Base-by-base conservation (phyloP, 2,113 vertebrate genomes). In the Crypturellus undulatus region DNA sequence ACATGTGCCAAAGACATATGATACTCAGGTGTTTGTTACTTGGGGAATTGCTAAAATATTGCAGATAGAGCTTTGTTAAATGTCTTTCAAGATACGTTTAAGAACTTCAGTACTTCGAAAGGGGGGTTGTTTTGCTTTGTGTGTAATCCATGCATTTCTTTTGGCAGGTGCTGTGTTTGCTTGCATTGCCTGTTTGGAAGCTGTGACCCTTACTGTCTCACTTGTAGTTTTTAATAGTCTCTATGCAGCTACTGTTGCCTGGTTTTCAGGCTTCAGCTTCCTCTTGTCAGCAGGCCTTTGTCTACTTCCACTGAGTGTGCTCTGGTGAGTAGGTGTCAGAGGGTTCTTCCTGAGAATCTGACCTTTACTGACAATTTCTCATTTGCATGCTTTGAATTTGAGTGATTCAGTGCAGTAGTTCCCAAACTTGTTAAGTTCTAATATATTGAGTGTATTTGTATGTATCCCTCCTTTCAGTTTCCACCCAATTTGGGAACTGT, bases 121-220 rank as follows among this genome's bases (percentile, higher is more conserved):
- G 12, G 4, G 8, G 4, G 51, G 38, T 70, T 47, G 24, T 43
- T 65, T 54, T 75, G 11, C 30, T 78, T 85, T 75, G 60, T 90
- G 94, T 84, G 12, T 96, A 90, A 94, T 80, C 28, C 6, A 17
- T 34, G 5, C 25, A 14, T 96, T 92, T 90, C 34, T 79, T 95
- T 92, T 94, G 89, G 52, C 97, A 99, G 99, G 99, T 87, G 98
- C 98, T 47, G 96, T 99, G 82, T 99, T 99, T 94, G 99, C 98
- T 64, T 99, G 98, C 63, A 97, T 99, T 54, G 98, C 99, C 84
- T 99, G 98, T 86, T 90, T 98, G 93, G 99, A 99, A 89, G 98
- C 96, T 69, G 87, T 99, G 64, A 98, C 97, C 1, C 94, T 68
- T 91, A 98, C 95, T 15, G 25, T 96, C 47, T 94, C 98, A 1